phyloP scores from a whole-genome alignment of 92 coral and sea anemone species.

The Zoanthus sociatus region DNA sequence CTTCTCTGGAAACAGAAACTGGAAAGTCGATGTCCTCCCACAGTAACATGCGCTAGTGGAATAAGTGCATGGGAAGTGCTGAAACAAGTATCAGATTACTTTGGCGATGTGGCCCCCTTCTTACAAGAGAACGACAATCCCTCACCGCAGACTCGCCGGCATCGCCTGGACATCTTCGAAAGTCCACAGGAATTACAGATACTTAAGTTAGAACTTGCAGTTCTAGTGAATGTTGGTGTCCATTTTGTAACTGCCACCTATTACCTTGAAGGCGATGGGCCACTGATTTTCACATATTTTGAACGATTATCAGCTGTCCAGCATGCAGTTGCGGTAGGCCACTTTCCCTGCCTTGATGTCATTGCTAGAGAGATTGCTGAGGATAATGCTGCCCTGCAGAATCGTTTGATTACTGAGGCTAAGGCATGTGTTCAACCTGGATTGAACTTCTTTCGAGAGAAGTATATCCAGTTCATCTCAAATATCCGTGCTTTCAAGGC shows the following conservation, averaged over 20 bases:
- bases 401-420: slow-evolving; percentile 64
- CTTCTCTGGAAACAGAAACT: slow-evolving; percentile 63
- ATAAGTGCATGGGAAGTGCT: slow-evolving; percentile 48
- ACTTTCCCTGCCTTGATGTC: slow-evolving; percentile 55
- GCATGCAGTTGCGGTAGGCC: slow-evolving; percentile 72
- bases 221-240: slow-evolving; percentile 62
- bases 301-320: slow-evolving; percentile 69
- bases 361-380: slow-evolving; percentile 67
- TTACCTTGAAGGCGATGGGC: slow-evolving; percentile 47
- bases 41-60: slow-evolving; percentile 60
- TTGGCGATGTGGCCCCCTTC: slow-evolving; percentile 74
- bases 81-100: slow-evolving; percentile 3
- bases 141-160: slow-evolving; percentile 40
- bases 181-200: slow-evolving; percentile 40
- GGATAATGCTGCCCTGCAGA: slow-evolving; percentile 63
- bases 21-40: slow-evolving; percentile 56
- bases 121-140: slow-evolving; percentile 47
- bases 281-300: slow-evolving; percentile 27
- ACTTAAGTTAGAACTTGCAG: slow-evolving; percentile 56
- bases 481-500: slow-evolving; percentile 74
- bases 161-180: slow-evolving; percentile 47
- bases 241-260: slow-evolving; percentile 62
- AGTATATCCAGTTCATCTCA: slow-evolving; percentile 71
- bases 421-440: slow-evolving; percentile 73
- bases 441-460: slow-evolving; percentile 72